phyloP scores from a whole-genome alignment of 2,797 vertebrate species.

The Cetoscarus ocellatus region DNA sequence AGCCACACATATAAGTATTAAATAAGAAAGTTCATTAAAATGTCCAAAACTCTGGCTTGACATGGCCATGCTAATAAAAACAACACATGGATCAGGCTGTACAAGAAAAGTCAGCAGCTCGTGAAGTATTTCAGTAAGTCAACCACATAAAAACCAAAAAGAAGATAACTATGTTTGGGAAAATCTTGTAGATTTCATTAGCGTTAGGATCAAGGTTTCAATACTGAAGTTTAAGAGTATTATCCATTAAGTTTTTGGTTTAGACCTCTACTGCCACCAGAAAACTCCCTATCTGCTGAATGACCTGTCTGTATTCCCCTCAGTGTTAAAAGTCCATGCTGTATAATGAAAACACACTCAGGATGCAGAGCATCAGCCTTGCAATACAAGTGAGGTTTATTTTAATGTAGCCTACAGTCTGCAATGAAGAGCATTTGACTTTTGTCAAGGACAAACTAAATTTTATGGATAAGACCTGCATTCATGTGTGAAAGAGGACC shows the following conservation, averaged over 20 bases:
- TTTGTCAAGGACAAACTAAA: background rate
- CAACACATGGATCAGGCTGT: background rate
- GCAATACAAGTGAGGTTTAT: slow-evolving; percentile 2
- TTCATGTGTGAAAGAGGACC: background rate
- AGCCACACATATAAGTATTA: slow-evolving; percentile 20
- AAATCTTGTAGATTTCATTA: slow-evolving; percentile 2
- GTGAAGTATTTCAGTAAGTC: background rate
- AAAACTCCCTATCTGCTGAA: background rate
- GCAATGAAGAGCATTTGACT: background rate
- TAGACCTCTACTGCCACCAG: background rate
- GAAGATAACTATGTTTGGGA: background rate
- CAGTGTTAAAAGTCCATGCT: slow-evolving; percentile 12
- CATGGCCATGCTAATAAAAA: background rate
- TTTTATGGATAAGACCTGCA: too few species aligned
- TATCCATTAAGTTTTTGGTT: slow-evolving; percentile 14
- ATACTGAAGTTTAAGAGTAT: slow-evolving; percentile 7
- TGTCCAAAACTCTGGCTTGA: background rate
- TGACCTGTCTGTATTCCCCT: background rate
- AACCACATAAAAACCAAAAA: background rate
- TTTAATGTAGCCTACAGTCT: background rate
- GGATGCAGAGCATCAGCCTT: slow-evolving; percentile 4
- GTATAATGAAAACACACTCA: slow-evolving; percentile 5
- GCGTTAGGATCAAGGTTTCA: slow-evolving; percentile 7
- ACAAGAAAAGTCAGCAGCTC: slow-evolving; percentile 5
- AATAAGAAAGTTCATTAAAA: background rate